phyloP scores from a whole-genome alignment of 2,113 vertebrate genomes.

The Petaurus breviceps region DNA sequence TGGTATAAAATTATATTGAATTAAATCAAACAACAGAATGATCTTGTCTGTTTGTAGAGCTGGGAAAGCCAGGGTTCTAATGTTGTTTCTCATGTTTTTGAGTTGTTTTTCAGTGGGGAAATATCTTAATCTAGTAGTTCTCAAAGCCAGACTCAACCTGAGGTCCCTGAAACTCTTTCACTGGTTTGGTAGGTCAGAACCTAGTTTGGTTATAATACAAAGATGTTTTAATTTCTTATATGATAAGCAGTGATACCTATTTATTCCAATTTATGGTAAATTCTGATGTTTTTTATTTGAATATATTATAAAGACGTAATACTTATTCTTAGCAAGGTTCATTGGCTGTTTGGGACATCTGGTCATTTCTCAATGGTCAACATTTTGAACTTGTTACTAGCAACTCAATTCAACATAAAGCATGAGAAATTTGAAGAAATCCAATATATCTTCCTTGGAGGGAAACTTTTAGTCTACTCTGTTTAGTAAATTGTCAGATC shows the following conservation, averaged over 20 bases:
- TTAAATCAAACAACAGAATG: conserved; percentile 13
- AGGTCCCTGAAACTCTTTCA: neutral
- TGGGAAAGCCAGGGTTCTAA: neutral
- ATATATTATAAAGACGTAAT: neutral
- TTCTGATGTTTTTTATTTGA: neutral
- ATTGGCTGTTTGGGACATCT: neutral
- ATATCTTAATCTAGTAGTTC: neutral
- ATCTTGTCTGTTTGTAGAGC: neutral
- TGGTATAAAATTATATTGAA: neutral
- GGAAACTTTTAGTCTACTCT: neutral
- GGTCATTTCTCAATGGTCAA: neutral
- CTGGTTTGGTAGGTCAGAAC: neutral
- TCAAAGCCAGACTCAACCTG: neutral
- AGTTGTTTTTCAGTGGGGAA: neutral
- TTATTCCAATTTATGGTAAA: neutral
- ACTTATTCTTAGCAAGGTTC: neutral
- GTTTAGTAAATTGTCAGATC: neutral
- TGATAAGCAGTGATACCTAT: neutral
- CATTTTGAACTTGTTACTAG: neutral
- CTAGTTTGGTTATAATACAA: neutral
- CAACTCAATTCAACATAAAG: neutral
- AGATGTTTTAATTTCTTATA: neutral
- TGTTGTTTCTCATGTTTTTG: neutral
- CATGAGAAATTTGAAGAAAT: neutral
- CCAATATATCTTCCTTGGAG: neutral